Base-by-base conservation (phyloP, 2,113 vertebrate genomes). In the Pangasianodon hypophthalmus region DNA sequence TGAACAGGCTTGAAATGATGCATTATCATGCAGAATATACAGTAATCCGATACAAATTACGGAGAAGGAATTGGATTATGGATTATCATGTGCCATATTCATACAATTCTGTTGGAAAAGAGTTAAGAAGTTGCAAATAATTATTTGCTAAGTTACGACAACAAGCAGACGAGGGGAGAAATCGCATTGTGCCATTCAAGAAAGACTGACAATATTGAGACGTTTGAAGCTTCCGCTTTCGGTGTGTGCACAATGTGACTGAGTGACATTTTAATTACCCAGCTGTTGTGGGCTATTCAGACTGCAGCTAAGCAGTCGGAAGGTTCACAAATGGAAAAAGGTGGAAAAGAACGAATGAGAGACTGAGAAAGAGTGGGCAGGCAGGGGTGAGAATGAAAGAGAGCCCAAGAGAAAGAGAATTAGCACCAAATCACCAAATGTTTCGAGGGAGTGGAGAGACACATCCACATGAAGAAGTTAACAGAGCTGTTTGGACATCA, bases 191-290 rank as follows among this genome's bases (percentile, higher is more conserved):
- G 92, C 82, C 87, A 86, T 93, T 94, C 90, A 73, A 92, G 89
- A 93, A 92, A 79, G 90, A 93, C 84, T 90, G 60, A 71, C 83
- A 84, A 84, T 84, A 83, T 91, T 93, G 89, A 91, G 89, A 90
- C 90, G 46, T 89, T 89, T 91, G 90, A 93, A 93, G 88, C 87
- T 79, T 89, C 24, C 79, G 19, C 69, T 81, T 62, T 90, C 44
- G 81, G 58, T 62, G 52, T 75, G 86, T 87, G 52, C 37, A 29
- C 87, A 80, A 92, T 88, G 67, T 26, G 50, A 89, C 89, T 87
- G 92, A 91, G 89, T 92, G 94, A 94, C 93, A 95, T 94, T 95
- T 95, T 95, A 95, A 95, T 95, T 94, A 95, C 88, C 91, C 89
- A 91, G 92, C 94, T 90, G 83, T 87, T 91, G 91, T 94, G 94